Evolutionary conservation across 1,140 invertebrate genomes (phyloP), one percentile per base, ranked within the genome.

Genomic region (Agrypnia vestita): DNA sequence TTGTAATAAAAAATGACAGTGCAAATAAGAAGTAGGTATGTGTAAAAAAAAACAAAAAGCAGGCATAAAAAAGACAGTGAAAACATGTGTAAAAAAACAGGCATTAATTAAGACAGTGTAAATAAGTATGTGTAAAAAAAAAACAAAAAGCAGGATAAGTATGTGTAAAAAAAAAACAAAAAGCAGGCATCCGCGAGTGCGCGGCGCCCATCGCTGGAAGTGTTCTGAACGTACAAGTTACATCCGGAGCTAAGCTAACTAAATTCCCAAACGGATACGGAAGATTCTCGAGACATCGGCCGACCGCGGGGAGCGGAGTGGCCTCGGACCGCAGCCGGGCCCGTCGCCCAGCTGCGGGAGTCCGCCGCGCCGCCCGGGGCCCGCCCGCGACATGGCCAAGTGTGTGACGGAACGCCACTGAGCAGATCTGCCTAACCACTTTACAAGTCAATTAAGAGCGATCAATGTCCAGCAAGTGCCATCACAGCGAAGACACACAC

Each of bases 381-480:
- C 56, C 77, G 77, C 78, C 78, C 76, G 80, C 75, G 73, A 78
- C 79, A 59, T 56, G 56, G 53, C 35, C 72, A 59, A 76, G 55
- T 64, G 76, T 77, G 81, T 77, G 80, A 79, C 78, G 81, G 76
- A 79, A 78, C 82, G 79, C 79, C 82, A 83, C 82, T 83, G 79
- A 83, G 51, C 82, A 83, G 82, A 83, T 83, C 82, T 83, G 82
- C 81, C 81, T 82, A 82, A 46, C 49, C 56, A 44, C 43, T 62
- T 56, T 71, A 75, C 79, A 76, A 80, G 67, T 69, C 64, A 79
- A 76, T 73, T 73, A 55, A 78, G 56, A 80, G 82, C 79, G 79
- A 83, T 83, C 82, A 83, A 83, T 83, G 82, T 81, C 79, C 82
- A 83, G 82, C 76, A 79, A 83, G 79, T 83, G 82, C 82, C 82